Conservation (phyloP, 2,888 invertebrate species). For the Tinea semifulvella region DNA sequence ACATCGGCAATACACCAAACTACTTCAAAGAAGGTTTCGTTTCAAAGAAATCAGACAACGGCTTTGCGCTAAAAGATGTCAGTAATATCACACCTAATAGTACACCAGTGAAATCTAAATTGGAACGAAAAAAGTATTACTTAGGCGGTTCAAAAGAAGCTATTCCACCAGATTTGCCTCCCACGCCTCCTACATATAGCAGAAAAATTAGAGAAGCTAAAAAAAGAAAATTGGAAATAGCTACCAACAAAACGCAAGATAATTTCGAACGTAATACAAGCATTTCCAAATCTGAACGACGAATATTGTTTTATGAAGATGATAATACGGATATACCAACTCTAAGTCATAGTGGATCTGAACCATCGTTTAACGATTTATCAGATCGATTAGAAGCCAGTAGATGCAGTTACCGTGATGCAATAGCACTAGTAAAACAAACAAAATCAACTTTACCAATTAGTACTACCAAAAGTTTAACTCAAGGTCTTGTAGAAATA, state of each 20-base stretch:
- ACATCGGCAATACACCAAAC: constrained; percentile 66
- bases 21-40: constrained; percentile 67
- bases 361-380: constrained; percentile 48
- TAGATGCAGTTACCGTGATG: constrained; percentile 34
- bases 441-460: constrained; percentile 23
- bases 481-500: constrained; percentile 63
- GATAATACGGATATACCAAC: constrained; percentile 19
- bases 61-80: constrained; percentile 62
- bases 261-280: constrained; percentile 42
- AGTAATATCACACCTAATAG: constrained; percentile 69
- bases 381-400: constrained; percentile 43
- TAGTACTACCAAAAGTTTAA: constrained; percentile 51
- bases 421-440: constrained; percentile 31
- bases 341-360: constrained; percentile 49
- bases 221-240: constrained; percentile 58
- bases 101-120: constrained; percentile 35
- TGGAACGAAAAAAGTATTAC: constrained; percentile 40
- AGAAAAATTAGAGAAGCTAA: constrained; percentile 57
- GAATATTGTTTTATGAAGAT: constrained; percentile 30
- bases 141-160: constrained; percentile 39
- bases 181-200: constrained; percentile 53
- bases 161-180: constrained; percentile 43
- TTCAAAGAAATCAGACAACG: constrained; percentile 55
- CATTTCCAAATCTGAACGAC: constrained; percentile 51
- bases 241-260: constrained; percentile 27